phyloP scores from a whole-genome alignment of 2,113 vertebrate species.

The Seriola dumerili region DNA sequence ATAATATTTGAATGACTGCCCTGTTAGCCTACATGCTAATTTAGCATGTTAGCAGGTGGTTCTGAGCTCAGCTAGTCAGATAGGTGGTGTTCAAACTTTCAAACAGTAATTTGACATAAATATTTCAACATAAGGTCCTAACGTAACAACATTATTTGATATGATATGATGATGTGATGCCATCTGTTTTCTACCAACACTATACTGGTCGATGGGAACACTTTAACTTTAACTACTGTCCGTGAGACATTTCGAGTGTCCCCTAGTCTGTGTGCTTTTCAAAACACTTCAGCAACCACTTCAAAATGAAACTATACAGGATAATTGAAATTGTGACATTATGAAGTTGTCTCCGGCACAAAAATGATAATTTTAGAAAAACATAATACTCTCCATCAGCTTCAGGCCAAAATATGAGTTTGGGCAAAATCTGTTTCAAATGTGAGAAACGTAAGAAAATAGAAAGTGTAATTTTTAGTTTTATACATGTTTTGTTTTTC shows the following conservation, averaged over 20 bases:
- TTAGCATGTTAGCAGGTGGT: too few relatives aligned
- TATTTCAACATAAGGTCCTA: too few relatives aligned
- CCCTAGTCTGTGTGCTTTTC: neutral
- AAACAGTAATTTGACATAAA: too few relatives aligned
- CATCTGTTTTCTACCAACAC: neutral
- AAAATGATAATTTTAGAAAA: neutral
- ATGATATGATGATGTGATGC: too few relatives aligned
- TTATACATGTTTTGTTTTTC: conserved; percentile 3
- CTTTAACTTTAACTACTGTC: neutral
- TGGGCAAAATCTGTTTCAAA: neutral
- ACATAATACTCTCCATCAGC: neutral
- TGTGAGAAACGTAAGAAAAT: neutral
- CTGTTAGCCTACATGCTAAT: too few relatives aligned
- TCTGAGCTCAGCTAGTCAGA: too few relatives aligned
- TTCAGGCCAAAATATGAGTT: neutral
- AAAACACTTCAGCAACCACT: neutral
- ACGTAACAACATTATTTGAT: too few relatives aligned
- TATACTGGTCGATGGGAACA: neutral
- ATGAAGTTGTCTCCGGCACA: neutral
- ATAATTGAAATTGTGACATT: neutral
- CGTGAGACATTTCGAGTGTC: neutral
- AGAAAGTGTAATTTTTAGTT: neutral
- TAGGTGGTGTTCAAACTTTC: too few relatives aligned
- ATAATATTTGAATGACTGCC: too few relatives aligned
- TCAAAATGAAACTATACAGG: neutral